Conservation (phyloP, 2,113 vertebrate genomes). For the Cololabis saira region DNA sequence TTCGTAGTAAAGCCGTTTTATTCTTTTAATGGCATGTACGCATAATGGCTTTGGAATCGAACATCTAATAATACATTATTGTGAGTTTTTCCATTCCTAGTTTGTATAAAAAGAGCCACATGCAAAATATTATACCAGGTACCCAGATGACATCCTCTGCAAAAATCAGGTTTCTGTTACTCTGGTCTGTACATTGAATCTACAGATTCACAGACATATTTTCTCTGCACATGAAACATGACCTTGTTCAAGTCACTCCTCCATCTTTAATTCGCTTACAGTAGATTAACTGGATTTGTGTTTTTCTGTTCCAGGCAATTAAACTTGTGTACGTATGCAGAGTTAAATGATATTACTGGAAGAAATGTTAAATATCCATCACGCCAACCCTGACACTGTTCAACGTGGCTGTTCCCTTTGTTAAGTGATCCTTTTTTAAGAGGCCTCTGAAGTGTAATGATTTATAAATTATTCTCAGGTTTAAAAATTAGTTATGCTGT, state of each 20-base stretch:
- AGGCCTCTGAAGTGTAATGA: background rate
- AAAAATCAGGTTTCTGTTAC: conserved; percentile 21
- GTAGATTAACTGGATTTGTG: conserved; percentile 59
- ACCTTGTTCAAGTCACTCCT: conserved; percentile 33
- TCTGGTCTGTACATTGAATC: conserved; percentile 15
- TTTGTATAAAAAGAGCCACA: background rate
- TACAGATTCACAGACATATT: conserved; percentile 17
- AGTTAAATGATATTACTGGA: conserved; percentile 62
- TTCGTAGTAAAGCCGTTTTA: too few relatives aligned
- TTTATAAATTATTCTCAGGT: background rate
- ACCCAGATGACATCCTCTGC: background rate
- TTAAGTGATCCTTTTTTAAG: background rate
- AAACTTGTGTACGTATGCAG: conserved; percentile 41
- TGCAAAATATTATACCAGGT: background rate
- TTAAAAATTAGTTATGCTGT: background rate
- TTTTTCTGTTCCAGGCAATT: conserved; percentile 64
- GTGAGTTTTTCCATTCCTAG: too few relatives aligned
- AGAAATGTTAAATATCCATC: conserved; percentile 69
- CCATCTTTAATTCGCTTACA: conserved; percentile 37
- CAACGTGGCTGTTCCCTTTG: background rate
- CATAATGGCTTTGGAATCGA: too few relatives aligned
- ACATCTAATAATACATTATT: too few relatives aligned
- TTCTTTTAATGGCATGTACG: too few relatives aligned
- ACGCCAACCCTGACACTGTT: conserved; percentile 22
- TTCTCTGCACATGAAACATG: conserved; percentile 25